A percentile compares a stretch with the other conserved stretches of the same genome.
Conservation (phyloP, 2,888 invertebrate species). For the Hedychridium roseum region DNA sequence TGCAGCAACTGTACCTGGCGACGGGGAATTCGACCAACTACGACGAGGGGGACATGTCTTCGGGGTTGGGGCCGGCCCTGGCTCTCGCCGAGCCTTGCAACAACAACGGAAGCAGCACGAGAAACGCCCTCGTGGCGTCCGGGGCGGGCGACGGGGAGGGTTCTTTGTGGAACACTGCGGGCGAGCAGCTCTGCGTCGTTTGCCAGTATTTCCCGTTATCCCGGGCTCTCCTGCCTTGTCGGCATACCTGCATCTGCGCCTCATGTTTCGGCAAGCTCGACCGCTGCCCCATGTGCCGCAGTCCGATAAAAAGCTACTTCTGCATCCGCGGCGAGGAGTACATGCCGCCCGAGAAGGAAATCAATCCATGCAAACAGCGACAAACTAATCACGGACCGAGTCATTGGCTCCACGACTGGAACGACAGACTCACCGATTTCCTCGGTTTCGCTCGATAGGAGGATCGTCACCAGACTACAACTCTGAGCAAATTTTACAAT, state of each 20-base stretch:
- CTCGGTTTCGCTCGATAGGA: slow-evolving; percentile 72
- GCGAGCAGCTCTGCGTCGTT: slow-evolving; percentile 79
- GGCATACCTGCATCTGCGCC: slow-evolving; percentile 85
- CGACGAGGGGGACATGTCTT: slow-evolving; percentile 65
- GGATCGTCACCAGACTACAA: no score
- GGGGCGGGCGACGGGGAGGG: slow-evolving; percentile 64
- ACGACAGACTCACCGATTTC: slow-evolving; percentile 77
- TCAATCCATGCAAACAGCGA: slow-evolving; percentile 63
- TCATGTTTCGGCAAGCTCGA: slow-evolving; percentile 82
- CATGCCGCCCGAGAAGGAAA: slow-evolving; percentile 65
- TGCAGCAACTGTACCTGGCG: slow-evolving; percentile 81
- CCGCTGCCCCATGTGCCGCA: slow-evolving; percentile 87
- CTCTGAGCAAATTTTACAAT: no score
- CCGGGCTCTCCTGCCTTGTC: slow-evolving; percentile 82
- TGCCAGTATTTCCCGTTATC: slow-evolving; percentile 82
- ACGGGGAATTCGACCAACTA: slow-evolving; percentile 72
- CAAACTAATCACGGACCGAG: slow-evolving; percentile 59
- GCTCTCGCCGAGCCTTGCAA: slow-evolving; percentile 68
- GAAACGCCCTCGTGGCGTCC: slow-evolving; percentile 56
- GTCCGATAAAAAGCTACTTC: slow-evolving; percentile 84
- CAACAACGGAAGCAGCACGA: slow-evolving; percentile 45
- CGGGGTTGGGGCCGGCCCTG: slow-evolving; percentile 58
- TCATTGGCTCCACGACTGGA: slow-evolving; percentile 71
- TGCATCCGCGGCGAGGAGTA: slow-evolving; percentile 82
- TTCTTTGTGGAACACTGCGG: slow-evolving; percentile 67